A percentile compares a stretch with the other conserved stretches of the same genome.
These are phyloP conservation scores for Caenorhabditis virilis DNA, from an alignment of 2,888 invertebrate species.

Conservation along the genomic window DNA sequence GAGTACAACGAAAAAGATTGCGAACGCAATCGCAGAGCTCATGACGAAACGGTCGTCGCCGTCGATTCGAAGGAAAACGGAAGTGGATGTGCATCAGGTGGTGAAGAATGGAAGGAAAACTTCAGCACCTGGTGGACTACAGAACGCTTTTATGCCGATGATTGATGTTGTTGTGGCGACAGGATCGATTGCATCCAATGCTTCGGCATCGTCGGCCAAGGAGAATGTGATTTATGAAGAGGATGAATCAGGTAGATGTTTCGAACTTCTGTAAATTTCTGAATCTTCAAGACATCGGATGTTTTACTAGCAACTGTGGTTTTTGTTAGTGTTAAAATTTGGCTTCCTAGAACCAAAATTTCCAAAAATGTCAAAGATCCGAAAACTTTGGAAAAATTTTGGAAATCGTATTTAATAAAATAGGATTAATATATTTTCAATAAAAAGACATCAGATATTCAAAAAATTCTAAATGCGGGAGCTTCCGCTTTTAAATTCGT, in stretches of 20 bases:
- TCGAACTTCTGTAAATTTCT: too few relatives aligned
- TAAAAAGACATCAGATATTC: too few relatives aligned
- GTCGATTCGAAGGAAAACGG: slow-evolving; percentile 26
- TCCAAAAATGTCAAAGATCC: too few relatives aligned
- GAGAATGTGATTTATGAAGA: neutral
- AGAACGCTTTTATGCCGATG: slow-evolving; percentile 35
- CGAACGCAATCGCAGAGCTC: slow-evolving; percentile 41
- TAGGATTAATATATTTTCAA: too few relatives aligned
- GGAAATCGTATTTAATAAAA: too few relatives aligned
- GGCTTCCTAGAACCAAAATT: too few relatives aligned
- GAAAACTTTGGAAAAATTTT: too few relatives aligned
- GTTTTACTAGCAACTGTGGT: too few relatives aligned
- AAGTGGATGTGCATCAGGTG: slow-evolving; percentile 17
- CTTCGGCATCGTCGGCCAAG: neutral
- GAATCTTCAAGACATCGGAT: neutral
- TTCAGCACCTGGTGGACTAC: slow-evolving; percentile 43
- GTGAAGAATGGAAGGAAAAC: slow-evolving; percentile 20
- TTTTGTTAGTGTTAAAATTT: too few relatives aligned
- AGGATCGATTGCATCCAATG: slow-evolving; percentile 7
- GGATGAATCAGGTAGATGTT: neutral
- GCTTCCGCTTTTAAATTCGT: too few relatives aligned
- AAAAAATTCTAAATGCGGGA: too few relatives aligned
- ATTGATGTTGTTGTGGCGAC: slow-evolving; percentile 41
- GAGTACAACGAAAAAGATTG: slow-evolving; percentile 37
- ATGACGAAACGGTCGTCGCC: slow-evolving; percentile 41